A percentile compares a stretch with the other conserved stretches of the same genome.
phyloP scores from a whole-genome alignment of 2,113 vertebrate genomes.

The Suncus etruscus region DNA sequence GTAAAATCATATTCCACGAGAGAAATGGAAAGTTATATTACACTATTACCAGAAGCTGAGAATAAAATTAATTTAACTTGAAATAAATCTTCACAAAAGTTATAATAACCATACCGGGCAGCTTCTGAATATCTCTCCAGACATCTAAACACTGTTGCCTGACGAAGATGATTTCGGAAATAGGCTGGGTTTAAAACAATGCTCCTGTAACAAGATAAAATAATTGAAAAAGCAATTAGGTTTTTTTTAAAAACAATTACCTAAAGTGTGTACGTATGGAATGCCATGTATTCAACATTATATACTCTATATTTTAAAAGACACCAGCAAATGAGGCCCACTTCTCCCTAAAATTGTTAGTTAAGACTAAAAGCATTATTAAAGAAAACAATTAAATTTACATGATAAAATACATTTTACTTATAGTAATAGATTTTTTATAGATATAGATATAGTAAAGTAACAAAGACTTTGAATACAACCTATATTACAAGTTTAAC shows the following conservation, averaged over 20 bases:
- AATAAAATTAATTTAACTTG: conserved; percentile 80
- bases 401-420: conserved; percentile 77
- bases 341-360: conserved; percentile 68
- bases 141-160: conserved; percentile 86
- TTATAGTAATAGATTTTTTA: conserved; percentile 67
- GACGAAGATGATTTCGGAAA: conserved; percentile 89
- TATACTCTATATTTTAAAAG: conserved; percentile 37
- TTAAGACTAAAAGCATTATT: conserved; percentile 77
- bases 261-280: conserved; percentile 65
- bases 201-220: conserved; percentile 85
- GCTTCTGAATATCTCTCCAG: conserved; percentile 89
- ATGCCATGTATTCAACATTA: conserved; percentile 55
- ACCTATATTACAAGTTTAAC: conserved; percentile 42
- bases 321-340: conserved; percentile 45
- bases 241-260: conserved; percentile 64
- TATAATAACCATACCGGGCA: conserved; percentile 85
- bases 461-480: conserved; percentile 32
- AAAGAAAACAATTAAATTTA: conserved; percentile 73
- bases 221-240: conserved; percentile 67
- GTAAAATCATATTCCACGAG: conserved; percentile 78
- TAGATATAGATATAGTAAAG: conserved; percentile 39
- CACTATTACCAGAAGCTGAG: conserved; percentile 80
- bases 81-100: conserved; percentile 77
- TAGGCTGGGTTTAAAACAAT: conserved; percentile 87
- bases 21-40: conserved; percentile 79